Evolutionary conservation across 2,888 invertebrate species (phyloP).

Genomic region (Heliconius erato): DNA sequence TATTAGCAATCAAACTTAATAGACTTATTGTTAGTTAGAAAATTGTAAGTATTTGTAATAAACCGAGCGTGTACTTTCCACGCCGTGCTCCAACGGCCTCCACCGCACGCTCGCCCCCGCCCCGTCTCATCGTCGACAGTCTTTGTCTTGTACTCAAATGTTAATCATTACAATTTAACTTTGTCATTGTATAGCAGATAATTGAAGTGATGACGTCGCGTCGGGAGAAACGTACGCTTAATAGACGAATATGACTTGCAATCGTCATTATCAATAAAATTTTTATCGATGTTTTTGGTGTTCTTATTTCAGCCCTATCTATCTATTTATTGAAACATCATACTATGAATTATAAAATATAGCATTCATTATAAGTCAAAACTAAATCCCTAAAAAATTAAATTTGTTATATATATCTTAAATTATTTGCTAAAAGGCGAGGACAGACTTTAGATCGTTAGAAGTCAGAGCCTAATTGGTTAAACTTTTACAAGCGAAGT

Average conservation of each 20-base stretch:
- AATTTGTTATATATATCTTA: background rate
- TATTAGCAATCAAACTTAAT: slow-evolving; percentile 81
- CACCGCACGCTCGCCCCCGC: slow-evolving; percentile 75
- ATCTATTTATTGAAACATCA: background rate
- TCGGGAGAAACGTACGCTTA: slow-evolving; percentile 84
- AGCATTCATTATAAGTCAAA: background rate
- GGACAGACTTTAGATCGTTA: slow-evolving; percentile 62
- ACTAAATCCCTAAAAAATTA: background rate
- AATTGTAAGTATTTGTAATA: slow-evolving; percentile 83
- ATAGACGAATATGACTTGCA: slow-evolving; percentile 75
- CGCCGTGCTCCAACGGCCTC: slow-evolving; percentile 60
- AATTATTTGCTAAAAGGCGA: slow-evolving; percentile 23
- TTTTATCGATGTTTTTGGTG: slow-evolving; percentile 83
- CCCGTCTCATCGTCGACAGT: slow-evolving; percentile 76
- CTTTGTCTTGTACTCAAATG: slow-evolving; percentile 82
- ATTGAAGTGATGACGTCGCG: slow-evolving; percentile 72
- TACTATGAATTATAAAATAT: background rate
- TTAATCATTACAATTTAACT: slow-evolving; percentile 78
- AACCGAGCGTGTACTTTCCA: slow-evolving; percentile 78
- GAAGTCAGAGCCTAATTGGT: slow-evolving; percentile 59
- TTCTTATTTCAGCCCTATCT: slow-evolving; percentile 59
- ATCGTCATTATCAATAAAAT: slow-evolving; percentile 84
- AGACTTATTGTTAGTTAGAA: slow-evolving; percentile 83
- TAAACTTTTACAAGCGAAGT: slow-evolving; percentile 66
- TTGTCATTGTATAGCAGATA: slow-evolving; percentile 77